phyloP scores from a whole-genome alignment of 2,113 vertebrate genomes.

The Nannospalax galili region DNA sequence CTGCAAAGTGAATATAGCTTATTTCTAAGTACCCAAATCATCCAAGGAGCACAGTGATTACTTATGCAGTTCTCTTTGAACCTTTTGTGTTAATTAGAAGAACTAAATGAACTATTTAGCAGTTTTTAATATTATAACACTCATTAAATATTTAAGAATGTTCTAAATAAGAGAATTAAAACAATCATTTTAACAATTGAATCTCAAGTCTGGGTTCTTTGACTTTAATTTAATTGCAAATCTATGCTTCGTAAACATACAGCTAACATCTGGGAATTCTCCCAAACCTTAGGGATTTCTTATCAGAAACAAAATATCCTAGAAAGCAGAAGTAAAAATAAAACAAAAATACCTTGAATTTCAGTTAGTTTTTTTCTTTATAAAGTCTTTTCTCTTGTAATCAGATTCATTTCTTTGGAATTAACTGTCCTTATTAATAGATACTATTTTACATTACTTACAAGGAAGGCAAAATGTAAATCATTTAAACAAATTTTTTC shows the following conservation, averaged over 20 bases:
- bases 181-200: conserved; percentile 53
- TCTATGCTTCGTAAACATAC: conserved; percentile 1
- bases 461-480: neutral
- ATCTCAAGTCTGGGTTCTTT: conserved; percentile 46
- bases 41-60: neutral
- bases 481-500: neutral
- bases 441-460: neutral
- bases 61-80: conserved; percentile 42
- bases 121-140: conserved; percentile 63
- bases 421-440: neutral
- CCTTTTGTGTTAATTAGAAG: conserved; percentile 66
- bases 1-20: neutral
- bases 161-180: conserved; percentile 62
- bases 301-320: neutral
- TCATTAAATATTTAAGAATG: conserved; percentile 68
- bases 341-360: neutral
- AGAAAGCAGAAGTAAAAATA: neutral
- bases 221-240: conserved; percentile 49
- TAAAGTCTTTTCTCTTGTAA: neutral
- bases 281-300: neutral
- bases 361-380: neutral
- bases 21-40: neutral
- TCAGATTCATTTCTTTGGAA: conserved; percentile 9
- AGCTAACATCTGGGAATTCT: neutral
- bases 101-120: conserved; percentile 65